A percentile compares a stretch with the other conserved stretches of the same genome.
phyloP scores from a whole-genome alignment of 2,888 invertebrate genomes.

The Athalia rosae region DNA sequence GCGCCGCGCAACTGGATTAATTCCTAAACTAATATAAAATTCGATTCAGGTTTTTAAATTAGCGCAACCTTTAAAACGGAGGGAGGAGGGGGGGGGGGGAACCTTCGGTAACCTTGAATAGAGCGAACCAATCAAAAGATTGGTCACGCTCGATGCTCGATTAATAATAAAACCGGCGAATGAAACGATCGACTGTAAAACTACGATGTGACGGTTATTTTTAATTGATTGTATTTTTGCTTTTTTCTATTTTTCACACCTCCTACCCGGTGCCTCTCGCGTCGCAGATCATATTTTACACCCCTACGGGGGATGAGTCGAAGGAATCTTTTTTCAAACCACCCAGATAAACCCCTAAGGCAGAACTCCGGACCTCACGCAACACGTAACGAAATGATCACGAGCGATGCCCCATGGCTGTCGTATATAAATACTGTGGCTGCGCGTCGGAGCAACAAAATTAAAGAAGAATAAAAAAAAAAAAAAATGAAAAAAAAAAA shows the following conservation, averaged over 20 bases:
- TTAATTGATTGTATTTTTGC: neutral
- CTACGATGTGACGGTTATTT: neutral
- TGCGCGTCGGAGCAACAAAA: too few relatives aligned
- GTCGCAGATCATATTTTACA: slow-evolving; percentile 6
- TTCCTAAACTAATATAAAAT: slow-evolving; percentile 48
- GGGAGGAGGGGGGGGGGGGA: too few relatives aligned
- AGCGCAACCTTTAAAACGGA: neutral
- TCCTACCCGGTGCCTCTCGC: neutral
- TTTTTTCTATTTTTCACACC: slow-evolving; percentile 29
- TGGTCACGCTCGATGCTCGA: slow-evolving; percentile 63
- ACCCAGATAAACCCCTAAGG: neutral
- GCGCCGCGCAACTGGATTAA: slow-evolving; percentile 52
- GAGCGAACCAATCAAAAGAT: slow-evolving; percentile 64
- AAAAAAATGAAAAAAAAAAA: too few relatives aligned
- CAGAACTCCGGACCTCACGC: slow-evolving; percentile 19
- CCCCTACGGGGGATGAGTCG: slow-evolving; percentile 41
- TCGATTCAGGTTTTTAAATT: slow-evolving; percentile 50
- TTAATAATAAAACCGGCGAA: slow-evolving; percentile 58
- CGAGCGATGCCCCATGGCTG: too few relatives aligned
- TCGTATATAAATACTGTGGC: too few relatives aligned
- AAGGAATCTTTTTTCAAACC: slow-evolving; percentile 29
- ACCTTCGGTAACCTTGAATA: slow-evolving; percentile 53
- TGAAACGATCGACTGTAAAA: slow-evolving; percentile 15
- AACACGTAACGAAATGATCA: neutral
- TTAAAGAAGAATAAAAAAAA: too few relatives aligned